Evolutionary conservation across 2,888 invertebrate species (phyloP), one percentile per base, ranked within the genome.

Genomic region (Camptogramma bilineatum): DNA sequence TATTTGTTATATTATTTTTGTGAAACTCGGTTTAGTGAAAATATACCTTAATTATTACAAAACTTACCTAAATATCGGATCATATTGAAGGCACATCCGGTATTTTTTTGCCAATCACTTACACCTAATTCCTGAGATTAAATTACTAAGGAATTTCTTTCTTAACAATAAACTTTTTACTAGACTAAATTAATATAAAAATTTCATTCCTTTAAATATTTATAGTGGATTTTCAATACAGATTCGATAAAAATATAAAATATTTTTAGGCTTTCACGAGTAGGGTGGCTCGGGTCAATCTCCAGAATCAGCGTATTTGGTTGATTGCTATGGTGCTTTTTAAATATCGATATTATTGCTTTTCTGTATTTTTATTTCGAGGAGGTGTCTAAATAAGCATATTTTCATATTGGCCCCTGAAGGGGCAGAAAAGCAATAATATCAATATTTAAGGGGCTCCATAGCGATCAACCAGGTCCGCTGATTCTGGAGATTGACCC

Each of bases 31-130:
- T 47, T 60, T 48, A 60, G 60, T 60, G 60, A 48, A 53, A 42
- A 39, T 31, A 5, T 34, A 44, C 13, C 17, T 50, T 51, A 28
- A 48, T 19, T 39, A 46, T 2, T 34, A 50, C 28, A 52, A 39
- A 62, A 56, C 58, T 54, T 54, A 62, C 21, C 42, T 52, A 47
- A 51, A 58, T 42, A 66, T 58, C 51, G 62, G 57, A 66, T 62
- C 44, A 57, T 54, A 28, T 50, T 54, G 4, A 66, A 66, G 66
- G 66, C 66, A 66, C 66, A 62, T 58, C 58, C 61, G 58, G 66
- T 59, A 66, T 62, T 52, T 4, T 10, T 51, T 53, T 61, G 65
- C 65, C 65, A 65, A 60, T 57, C 2, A 61, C 65, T 65, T 65
- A 65, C 28, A 52, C 17, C 53, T 53, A 57, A 65, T 1, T 65